phyloP scores from a whole-genome alignment of 2,113 vertebrate genomes.

The Thalassarche chlororhynchos region DNA sequence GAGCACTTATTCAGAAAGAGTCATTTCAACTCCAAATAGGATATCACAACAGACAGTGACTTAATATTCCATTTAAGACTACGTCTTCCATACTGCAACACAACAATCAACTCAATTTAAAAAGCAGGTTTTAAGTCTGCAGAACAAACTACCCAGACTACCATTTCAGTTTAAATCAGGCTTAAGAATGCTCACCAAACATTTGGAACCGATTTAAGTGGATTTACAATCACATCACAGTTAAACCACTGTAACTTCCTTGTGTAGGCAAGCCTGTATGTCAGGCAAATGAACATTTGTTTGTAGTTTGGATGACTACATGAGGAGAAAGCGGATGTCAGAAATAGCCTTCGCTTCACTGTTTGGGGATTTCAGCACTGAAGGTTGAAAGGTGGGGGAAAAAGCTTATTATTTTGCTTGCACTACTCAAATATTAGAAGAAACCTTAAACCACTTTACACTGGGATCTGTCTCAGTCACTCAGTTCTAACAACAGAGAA shows the following conservation, averaged over 20 bases:
- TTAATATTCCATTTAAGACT: slow-evolving; percentile 2
- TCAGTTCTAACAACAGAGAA: background rate
- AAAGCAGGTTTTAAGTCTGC: background rate
- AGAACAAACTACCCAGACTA: background rate
- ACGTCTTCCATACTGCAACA: background rate
- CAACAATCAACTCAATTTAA: background rate
- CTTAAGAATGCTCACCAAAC: slow-evolving; percentile 16
- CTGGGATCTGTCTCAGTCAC: background rate
- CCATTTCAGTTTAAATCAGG: slow-evolving; percentile 29
- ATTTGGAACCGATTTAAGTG: slow-evolving; percentile 61
- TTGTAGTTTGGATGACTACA: slow-evolving; percentile 29
- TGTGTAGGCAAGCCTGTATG: background rate
- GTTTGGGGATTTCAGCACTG: background rate
- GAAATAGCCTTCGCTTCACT: background rate
- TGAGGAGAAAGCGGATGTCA: slow-evolving; percentile 18
- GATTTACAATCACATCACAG: slow-evolving; percentile 42
- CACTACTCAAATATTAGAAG: background rate
- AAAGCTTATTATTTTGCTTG: slow-evolving; percentile 8
- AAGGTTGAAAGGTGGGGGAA: background rate
- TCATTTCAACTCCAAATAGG: background rate
- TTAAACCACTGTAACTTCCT: slow-evolving; percentile 58
- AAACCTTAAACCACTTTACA: slow-evolving; percentile 35
- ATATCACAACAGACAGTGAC: background rate
- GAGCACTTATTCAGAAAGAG: background rate
- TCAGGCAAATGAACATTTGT: slow-evolving; percentile 31